These are phyloP conservation scores for Conomelus anceps DNA, from an alignment of 2,888 invertebrate species.

Conservation along the genomic window DNA sequence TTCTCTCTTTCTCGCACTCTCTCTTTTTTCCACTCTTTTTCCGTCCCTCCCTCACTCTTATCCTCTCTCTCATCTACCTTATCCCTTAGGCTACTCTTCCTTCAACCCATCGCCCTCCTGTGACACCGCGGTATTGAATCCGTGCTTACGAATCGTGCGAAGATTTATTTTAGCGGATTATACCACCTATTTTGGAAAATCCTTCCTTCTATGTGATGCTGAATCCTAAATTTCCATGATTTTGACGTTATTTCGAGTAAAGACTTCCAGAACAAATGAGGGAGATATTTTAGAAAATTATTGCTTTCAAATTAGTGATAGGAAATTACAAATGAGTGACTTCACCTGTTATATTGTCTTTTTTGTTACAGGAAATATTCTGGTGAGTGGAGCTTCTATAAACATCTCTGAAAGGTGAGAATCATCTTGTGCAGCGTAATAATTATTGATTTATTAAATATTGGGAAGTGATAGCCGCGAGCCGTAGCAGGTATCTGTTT, in stretches of 20 bases:
- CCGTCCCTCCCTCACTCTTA: background rate
- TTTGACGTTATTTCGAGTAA: no score
- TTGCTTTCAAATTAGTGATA: no score
- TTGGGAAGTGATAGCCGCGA: no score
- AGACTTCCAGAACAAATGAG: no score
- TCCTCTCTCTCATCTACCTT: background rate
- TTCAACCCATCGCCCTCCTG: no score
- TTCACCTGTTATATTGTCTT: background rate
- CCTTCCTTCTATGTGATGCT: background rate
- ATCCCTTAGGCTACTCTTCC: no score
- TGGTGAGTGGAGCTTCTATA: background rate
- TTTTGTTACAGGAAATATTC: background rate
- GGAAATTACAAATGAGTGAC: no score
- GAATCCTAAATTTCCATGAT: no score
- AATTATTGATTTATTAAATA: no score
- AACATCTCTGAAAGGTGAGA: background rate
- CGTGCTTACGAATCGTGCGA: background rate
- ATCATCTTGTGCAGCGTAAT: no score
- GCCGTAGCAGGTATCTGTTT: no score
- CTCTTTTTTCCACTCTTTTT: background rate
- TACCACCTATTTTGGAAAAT: background rate
- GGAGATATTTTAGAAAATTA: no score
- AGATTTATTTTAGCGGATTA: background rate
- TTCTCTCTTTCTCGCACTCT: background rate
- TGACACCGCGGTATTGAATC: background rate